These are phyloP conservation scores for Habropoda laboriosa DNA, from an alignment of 1,140 invertebrate species.

Conservation along the genomic window DNA sequence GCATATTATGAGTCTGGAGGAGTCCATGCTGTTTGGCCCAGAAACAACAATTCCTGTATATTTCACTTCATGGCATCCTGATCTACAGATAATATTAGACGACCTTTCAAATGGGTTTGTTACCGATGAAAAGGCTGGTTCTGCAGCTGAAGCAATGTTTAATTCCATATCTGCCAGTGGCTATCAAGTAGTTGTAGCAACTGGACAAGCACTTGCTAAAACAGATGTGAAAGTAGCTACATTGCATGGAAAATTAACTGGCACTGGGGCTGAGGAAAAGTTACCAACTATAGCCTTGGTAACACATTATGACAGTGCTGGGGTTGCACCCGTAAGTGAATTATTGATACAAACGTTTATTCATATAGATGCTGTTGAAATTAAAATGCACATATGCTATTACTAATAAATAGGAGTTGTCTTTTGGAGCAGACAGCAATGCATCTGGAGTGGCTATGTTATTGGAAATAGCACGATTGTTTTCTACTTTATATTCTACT, in stretches of 20 bases:
- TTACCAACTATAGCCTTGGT: conserved; percentile 93
- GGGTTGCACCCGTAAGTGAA: conserved; percentile 90
- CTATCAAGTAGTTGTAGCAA: conserved; percentile 91
- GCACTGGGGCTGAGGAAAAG: conserved; percentile 90
- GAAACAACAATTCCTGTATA: conserved; percentile 94
- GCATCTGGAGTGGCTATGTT: conserved; percentile 95
- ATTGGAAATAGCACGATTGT: conserved; percentile 93
- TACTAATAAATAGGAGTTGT: conserved; percentile 86
- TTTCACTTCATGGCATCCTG: conserved; percentile 89
- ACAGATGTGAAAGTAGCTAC: conserved; percentile 92
- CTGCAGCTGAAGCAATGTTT: conserved; percentile 90
- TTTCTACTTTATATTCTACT: conserved; percentile 95
- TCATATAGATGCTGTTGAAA: conserved; percentile 4
- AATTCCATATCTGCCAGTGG: conserved; percentile 95
- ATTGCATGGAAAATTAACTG: conserved; percentile 92
- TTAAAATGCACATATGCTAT: conserved; percentile 35
- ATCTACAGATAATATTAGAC: conserved; percentile 89
- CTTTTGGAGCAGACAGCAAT: conserved; percentile 95
- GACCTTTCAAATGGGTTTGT: conserved; percentile 86
- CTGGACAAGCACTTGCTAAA: conserved; percentile 86
- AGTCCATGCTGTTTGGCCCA: conserved; percentile 88
- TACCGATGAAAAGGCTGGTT: conserved; percentile 83
- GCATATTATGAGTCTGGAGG: conserved; percentile 91
- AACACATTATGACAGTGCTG: conserved; percentile 96
- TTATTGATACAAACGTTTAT: conserved; percentile 16